Evolutionary conservation across 2,888 invertebrate genomes (phyloP).

Genomic region (Catocala sponsa): DNA sequence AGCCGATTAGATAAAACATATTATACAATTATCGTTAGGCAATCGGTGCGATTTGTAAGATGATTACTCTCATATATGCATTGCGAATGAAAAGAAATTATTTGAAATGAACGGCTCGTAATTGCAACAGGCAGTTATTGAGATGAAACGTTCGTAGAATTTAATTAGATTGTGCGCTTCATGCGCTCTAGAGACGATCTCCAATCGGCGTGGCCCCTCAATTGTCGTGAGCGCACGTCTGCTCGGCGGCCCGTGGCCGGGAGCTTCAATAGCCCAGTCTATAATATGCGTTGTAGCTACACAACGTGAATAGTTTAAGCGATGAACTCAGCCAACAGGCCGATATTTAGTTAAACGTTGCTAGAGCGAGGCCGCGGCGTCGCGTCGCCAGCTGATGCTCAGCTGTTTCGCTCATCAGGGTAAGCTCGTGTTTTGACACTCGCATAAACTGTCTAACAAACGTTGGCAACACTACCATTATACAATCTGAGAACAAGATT

Average conservation of each 20-base stretch:
- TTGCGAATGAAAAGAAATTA: slow-evolving; percentile 41
- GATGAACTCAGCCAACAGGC: slow-evolving; percentile 73
- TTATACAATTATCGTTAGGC: slow-evolving; percentile 12
- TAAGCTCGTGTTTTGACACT: slow-evolving; percentile 60
- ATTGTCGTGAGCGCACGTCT: slow-evolving; percentile 68
- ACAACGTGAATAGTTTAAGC: slow-evolving; percentile 66
- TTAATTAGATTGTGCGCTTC: slow-evolving; percentile 63
- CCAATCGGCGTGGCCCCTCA: slow-evolving; percentile 71
- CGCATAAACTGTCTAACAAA: slow-evolving; percentile 48
- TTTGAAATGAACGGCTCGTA: slow-evolving; percentile 32
- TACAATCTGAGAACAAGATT: slow-evolving; percentile 28
- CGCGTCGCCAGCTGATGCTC: slow-evolving; percentile 70
- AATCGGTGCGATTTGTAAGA: slow-evolving; percentile 29
- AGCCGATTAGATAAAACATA: slow-evolving; percentile 1
- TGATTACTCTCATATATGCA: slow-evolving; percentile 27
- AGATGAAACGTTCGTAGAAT: slow-evolving; percentile 57
- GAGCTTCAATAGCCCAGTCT: slow-evolving; percentile 62
- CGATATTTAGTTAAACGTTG: slow-evolving; percentile 63
- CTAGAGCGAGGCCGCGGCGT: slow-evolving; percentile 54
- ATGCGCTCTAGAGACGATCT: slow-evolving; percentile 62
- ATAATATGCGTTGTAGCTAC: slow-evolving; percentile 51
- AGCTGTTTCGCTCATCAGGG: slow-evolving; percentile 78
- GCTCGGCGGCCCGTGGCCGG: slow-evolving; percentile 54
- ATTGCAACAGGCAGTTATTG: slow-evolving; percentile 47
- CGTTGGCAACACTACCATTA: slow-evolving; percentile 64